Evolutionary conservation across 2,797 vertebrate genomes (phyloP), one percentile per base, ranked within the genome.

Genomic region (Tauraco hartlaubi): DNA sequence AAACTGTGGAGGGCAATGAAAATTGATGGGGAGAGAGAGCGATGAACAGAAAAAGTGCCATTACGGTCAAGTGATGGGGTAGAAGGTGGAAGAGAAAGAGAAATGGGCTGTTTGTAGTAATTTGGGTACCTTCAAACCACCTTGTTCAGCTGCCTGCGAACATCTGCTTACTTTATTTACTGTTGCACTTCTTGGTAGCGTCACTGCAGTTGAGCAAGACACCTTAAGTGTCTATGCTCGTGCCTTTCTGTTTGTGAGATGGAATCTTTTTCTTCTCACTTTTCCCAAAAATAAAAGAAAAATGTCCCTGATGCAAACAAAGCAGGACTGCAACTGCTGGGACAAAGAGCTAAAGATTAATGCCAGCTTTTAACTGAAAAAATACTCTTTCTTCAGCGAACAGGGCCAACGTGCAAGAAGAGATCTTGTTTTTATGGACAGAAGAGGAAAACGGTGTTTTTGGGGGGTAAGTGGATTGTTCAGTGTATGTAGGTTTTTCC

Each of bases 1-100:
- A 97, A 97, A 95, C 95, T 96, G 87, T 87, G 82, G 95, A 98
- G 92, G 92, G 96, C 97, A 98, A 97, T 98, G 97, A 98, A 98
- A 98, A 98, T 97, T 98, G 97, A 97, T 98, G 94, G 94, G 93
- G 35, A 95, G 85, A 93, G 91, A 96, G 94, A 97, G 78, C 93
- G 96, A 97, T 97, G 97, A 98, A 97, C 86, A 97, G 94, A 90
- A 74, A 52, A 97, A 98, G 87, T 96, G 83, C 94, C 88, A 95
- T 98, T 98, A 98, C 1, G 91, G 78, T 89, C 95, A 96, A 95
- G 93, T 94, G 95, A 92, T 91, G 88, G 97, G 91, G 85, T 97
- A 94, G 94, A 96, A 92, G 44, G 73, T 94, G 88, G 69, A 91
- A 91, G 58, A 92, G 59, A 88, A 88, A 96, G 88, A 92, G 83